A percentile compares a stretch with the other conserved stretches of the same genome.
These are phyloP conservation scores for Tetanocera ferruginea DNA, from an alignment of 2,888 invertebrate genomes.

Conservation along the genomic window DNA sequence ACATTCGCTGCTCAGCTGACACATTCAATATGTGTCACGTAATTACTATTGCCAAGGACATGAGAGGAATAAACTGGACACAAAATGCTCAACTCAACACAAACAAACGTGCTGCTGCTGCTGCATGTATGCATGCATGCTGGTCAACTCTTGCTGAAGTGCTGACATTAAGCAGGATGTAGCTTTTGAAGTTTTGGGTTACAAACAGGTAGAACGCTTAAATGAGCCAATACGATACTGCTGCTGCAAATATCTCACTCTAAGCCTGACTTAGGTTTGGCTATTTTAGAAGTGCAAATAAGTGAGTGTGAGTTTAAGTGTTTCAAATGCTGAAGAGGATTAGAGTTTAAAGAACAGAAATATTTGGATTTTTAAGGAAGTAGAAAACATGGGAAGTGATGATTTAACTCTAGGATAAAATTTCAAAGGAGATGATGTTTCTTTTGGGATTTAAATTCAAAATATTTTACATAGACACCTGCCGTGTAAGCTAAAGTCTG, in stretches of 20 bases:
- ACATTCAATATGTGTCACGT: conserved; percentile 24
- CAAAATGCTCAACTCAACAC: neutral
- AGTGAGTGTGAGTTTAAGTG: no score
- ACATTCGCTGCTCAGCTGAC: neutral
- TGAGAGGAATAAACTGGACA: neutral
- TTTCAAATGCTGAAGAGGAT: no score
- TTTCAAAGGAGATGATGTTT: no score
- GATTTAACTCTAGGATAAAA: no score
- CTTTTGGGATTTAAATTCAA: no score
- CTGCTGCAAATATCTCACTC: neutral
- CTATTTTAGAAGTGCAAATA: neutral
- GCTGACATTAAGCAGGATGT: neutral
- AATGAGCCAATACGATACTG: neutral
- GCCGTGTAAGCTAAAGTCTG: no score
- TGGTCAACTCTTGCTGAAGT: neutral
- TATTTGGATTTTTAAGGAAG: no score
- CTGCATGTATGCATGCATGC: neutral
- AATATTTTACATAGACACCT: no score
- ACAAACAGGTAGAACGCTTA: neutral
- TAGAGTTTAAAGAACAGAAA: no score
- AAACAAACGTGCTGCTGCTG: neutral
- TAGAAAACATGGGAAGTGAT: no score
- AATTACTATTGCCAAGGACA: conserved; percentile 22
- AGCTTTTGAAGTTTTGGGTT: neutral
- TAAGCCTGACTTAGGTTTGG: neutral